These are phyloP conservation scores for Cheumatopsyche charites DNA, from an alignment of 1,140 invertebrate species.

Conservation along the genomic window DNA sequence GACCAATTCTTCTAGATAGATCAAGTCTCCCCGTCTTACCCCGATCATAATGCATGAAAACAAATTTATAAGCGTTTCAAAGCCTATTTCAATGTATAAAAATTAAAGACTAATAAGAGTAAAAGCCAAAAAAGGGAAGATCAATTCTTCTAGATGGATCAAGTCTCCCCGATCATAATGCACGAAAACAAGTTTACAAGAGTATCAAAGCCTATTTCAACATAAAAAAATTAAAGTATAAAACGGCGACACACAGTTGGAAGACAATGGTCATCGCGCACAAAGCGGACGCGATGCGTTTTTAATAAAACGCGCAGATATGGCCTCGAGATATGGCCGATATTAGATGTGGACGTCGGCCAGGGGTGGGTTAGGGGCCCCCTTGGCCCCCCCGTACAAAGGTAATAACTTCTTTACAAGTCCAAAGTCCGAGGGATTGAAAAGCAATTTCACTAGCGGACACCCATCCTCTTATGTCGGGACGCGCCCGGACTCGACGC, in stretches of 20 bases:
- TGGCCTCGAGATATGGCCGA: conserved; percentile 46
- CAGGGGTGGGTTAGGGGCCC: neutral
- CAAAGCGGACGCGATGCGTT: conserved; percentile 48
- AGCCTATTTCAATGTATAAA: too few relatives aligned
- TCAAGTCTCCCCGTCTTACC: too few relatives aligned
- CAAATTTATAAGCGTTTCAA: too few relatives aligned
- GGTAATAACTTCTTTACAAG: conserved; percentile 67
- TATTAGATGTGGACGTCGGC: conserved; percentile 32
- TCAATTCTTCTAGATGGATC: too few relatives aligned
- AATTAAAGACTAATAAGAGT: too few relatives aligned
- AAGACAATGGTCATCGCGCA: conserved; percentile 43
- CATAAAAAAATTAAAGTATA: too few relatives aligned
- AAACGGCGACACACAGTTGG: neutral
- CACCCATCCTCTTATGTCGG: conserved; percentile 54
- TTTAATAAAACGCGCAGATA: conserved; percentile 49
- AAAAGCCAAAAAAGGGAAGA: too few relatives aligned
- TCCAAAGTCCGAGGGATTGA: conserved; percentile 66
- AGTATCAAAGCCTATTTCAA: too few relatives aligned
- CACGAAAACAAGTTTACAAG: too few relatives aligned
- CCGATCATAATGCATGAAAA: too few relatives aligned
- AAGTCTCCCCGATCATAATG: too few relatives aligned
- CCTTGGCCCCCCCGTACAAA: conserved; percentile 50
- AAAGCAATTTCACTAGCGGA: conserved; percentile 64
- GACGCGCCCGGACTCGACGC: conserved; percentile 40
- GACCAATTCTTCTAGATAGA: too few relatives aligned